Conservation (phyloP, 1,140 invertebrate genomes). For the Drosophila punjabiensis region DNA sequence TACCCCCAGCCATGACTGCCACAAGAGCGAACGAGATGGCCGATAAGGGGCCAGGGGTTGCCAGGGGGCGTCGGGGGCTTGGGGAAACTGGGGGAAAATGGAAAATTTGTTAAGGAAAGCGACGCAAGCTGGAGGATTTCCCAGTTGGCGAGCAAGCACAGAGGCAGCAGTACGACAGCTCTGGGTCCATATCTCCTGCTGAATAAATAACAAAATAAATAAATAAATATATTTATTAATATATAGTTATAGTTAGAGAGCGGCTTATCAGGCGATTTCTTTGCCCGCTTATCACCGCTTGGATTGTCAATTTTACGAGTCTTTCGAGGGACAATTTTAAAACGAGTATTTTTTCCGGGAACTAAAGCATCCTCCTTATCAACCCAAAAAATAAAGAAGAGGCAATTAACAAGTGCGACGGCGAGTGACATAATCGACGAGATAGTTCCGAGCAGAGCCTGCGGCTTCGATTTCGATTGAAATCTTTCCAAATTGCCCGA, state of each 20-base stretch:
- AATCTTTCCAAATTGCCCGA: slow-evolving; percentile 31
- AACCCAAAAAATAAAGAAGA: slow-evolving; percentile 13
- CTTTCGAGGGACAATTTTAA: slow-evolving; percentile 39
- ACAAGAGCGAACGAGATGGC: slow-evolving; percentile 46
- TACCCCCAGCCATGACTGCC: slow-evolving; percentile 24
- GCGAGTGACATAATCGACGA: slow-evolving; percentile 59
- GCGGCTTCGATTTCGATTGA: slow-evolving; percentile 30
- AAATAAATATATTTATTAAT: not conserved
- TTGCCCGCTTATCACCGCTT: slow-evolving; percentile 39
- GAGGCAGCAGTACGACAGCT: slow-evolving; percentile 47
- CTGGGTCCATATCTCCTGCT: not conserved
- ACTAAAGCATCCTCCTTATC: slow-evolving; percentile 23
- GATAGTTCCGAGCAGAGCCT: slow-evolving; percentile 40
- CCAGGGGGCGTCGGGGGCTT: not conserved
- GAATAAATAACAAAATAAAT: not conserved
- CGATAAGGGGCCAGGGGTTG: slow-evolving; percentile 6
- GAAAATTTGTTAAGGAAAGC: slow-evolving; percentile 49
- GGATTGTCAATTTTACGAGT: slow-evolving; percentile 18
- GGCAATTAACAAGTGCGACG: slow-evolving; percentile 23
- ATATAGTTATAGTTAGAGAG: slow-evolving; percentile 1
- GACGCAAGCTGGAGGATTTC: slow-evolving; percentile 47
- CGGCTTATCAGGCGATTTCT: slow-evolving; percentile 52
- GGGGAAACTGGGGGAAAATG: slow-evolving; percentile 8
- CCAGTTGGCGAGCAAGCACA: slow-evolving; percentile 58
- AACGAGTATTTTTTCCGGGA: slow-evolving; percentile 41